Evolutionary conservation across 2,113 vertebrate genomes (phyloP).

Genomic region (Anas platyrhynchos): DNA sequence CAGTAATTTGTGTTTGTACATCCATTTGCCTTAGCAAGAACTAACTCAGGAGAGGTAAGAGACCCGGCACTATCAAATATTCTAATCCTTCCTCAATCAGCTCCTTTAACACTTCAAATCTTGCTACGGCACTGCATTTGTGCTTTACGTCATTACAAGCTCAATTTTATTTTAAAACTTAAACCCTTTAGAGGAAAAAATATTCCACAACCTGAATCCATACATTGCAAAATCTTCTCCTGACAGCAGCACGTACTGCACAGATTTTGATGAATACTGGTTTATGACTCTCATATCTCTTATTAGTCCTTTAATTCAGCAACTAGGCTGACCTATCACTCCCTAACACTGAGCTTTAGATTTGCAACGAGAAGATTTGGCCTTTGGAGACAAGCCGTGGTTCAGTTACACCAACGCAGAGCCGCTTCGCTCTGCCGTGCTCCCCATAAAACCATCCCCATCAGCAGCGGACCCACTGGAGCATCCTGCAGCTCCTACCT

Average conservation of each 20-base stretch:
- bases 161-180: not conserved
- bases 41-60: not conserved
- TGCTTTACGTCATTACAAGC: not conserved
- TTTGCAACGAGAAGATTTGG: not conserved
- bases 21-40: not conserved
- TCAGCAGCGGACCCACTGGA: not conserved
- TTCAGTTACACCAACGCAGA: not conserved
- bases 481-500: slow-evolving; percentile 33
- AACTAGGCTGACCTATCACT: not conserved
- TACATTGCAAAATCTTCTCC: not conserved
- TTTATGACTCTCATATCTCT: not conserved
- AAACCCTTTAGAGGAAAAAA: not conserved
- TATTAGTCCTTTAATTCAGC: not conserved
- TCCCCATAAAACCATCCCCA: not conserved
- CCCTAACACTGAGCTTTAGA: not conserved
- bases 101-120: not conserved
- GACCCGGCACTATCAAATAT: not conserved
- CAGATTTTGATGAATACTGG: not conserved
- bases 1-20: not conserved
- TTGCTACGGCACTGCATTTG: not conserved
- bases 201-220: not conserved
- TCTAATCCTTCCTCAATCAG: not conserved
- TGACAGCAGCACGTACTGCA: not conserved
- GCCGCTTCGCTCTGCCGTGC: not conserved
- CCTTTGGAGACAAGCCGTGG: not conserved